A percentile compares a stretch with the other conserved stretches of the same genome.
These are phyloP conservation scores for Unio pictorum DNA, from an alignment of 2,888 invertebrate species.

Conservation along the genomic window DNA sequence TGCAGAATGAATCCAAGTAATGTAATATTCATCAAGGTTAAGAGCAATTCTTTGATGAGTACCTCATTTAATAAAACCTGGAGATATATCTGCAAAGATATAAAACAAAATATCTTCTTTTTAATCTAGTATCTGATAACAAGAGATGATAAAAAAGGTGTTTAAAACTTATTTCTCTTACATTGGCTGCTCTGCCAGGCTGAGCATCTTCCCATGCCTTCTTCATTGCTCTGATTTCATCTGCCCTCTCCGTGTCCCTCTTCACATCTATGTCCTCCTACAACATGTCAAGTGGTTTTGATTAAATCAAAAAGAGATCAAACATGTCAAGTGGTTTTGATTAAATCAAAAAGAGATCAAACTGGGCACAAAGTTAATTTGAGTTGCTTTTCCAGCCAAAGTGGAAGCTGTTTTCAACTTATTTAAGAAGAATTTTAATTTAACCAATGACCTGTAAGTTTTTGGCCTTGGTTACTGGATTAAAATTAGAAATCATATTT, in stretches of 20 bases:
- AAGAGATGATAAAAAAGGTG: background rate
- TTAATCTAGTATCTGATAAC: background rate
- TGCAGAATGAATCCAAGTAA: too few species aligned
- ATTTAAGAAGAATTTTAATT: too few species aligned
- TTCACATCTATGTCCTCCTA: conserved; percentile 69
- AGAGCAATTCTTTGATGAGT: too few species aligned
- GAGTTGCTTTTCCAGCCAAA: too few species aligned
- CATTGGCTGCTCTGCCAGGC: conserved; percentile 71
- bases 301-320: background rate
- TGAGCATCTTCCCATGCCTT: conserved; percentile 72
- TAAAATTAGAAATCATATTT: too few species aligned
- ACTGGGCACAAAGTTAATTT: background rate
- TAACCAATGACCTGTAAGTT: too few species aligned
- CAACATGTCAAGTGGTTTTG: conserved; percentile 4
- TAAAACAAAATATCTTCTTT: too few species aligned
- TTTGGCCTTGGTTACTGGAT: too few species aligned
- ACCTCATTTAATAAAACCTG: too few species aligned
- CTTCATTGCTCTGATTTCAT: conserved; percentile 70
- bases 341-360: background rate
- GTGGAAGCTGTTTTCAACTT: too few species aligned
- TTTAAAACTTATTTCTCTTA: conserved; percentile 12
- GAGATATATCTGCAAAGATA: too few species aligned
- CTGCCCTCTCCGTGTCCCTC: conserved; percentile 70
- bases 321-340: background rate
- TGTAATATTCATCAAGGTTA: too few species aligned